These are phyloP conservation scores for Drosophila ogumai DNA, from an alignment of 1,140 invertebrate species.

Conservation along the genomic window DNA sequence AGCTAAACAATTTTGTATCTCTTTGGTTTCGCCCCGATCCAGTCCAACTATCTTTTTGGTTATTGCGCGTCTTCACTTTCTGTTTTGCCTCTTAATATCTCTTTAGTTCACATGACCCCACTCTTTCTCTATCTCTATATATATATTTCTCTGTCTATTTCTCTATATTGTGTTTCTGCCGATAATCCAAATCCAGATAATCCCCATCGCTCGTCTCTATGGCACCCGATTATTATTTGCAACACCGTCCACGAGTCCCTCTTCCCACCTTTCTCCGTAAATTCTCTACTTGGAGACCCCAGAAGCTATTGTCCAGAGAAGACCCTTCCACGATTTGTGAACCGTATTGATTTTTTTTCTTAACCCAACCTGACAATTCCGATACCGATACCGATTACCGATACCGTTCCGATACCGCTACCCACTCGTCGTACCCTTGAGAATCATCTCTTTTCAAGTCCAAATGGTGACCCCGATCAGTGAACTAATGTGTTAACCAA, in stretches of 20 bases:
- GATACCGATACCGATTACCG: constrained; percentile 18
- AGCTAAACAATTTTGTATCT: constrained; percentile 49
- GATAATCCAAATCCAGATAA: constrained; percentile 21
- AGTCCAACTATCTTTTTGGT: constrained; percentile 43
- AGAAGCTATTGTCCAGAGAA: constrained; percentile 13
- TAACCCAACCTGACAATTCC: constrained; percentile 13
- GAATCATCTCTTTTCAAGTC: constrained; percentile 59
- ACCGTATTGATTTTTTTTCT: constrained; percentile 25
- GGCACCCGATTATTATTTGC: constrained; percentile 41
- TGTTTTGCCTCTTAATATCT: constrained; percentile 46
- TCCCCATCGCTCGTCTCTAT: constrained; percentile 35
- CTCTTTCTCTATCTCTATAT: constrained; percentile 6
- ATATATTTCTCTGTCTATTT: constrained; percentile 37
- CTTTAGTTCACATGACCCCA: constrained; percentile 21
- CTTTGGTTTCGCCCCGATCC: constrained; percentile 25
- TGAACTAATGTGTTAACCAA: constrained; percentile 71
- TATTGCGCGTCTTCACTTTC: constrained; percentile 46
- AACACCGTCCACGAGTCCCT: constrained; percentile 20
- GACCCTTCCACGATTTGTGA: constrained; percentile 38
- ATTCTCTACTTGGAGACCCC: constrained; percentile 36
- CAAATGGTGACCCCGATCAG: constrained; percentile 53
- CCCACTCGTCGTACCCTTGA: constrained; percentile 59
- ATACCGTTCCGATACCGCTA: constrained; percentile 34
- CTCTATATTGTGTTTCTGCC: constrained; percentile 31
- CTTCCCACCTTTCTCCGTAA: constrained; percentile 21